phyloP scores from a whole-genome alignment of 35 echinoderm and acorn worm species.

The Apostichopus japonicus region DNA sequence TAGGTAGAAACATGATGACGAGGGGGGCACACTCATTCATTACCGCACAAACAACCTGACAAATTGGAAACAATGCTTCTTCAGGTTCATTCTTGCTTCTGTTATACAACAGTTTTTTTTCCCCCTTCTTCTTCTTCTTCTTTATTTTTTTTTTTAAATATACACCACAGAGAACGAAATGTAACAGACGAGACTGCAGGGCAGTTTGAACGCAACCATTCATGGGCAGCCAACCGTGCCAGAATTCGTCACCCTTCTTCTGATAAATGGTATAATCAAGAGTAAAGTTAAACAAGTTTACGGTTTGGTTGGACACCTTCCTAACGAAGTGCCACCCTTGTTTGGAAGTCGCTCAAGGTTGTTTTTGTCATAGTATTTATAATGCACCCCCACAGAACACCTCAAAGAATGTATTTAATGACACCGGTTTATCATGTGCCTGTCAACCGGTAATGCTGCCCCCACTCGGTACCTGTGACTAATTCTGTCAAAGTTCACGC shows the following conservation, averaged over 20 bases:
- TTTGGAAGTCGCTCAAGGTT: background rate
- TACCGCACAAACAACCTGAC: conserved; percentile 43
- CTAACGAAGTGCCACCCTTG: conserved; percentile 37
- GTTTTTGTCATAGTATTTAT: background rate
- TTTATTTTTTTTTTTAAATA: background rate
- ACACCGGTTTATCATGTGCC: background rate
- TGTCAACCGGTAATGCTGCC: background rate
- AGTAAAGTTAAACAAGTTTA: conserved; percentile 19
- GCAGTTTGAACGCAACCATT: background rate
- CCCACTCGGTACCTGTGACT: conserved; percentile 15
- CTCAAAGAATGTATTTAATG: background rate
- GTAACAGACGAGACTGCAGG: background rate
- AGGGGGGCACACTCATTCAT: conserved; percentile 18
- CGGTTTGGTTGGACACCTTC: conserved; percentile 24
- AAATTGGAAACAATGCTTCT: conserved; percentile 31
- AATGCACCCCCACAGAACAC: background rate
- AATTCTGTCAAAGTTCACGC: conserved; percentile 6
- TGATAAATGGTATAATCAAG: conserved; percentile 35
- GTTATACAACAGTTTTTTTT: background rate
- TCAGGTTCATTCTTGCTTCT: background rate
- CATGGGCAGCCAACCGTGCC: conserved; percentile 29
- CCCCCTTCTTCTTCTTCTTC: background rate
- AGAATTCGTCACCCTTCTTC: background rate
- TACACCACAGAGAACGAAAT: background rate
- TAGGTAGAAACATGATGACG: conserved; percentile 22